Evolutionary conservation across 2,888 invertebrate genomes (phyloP).

Genomic region (Mesorhabditis belari): DNA sequence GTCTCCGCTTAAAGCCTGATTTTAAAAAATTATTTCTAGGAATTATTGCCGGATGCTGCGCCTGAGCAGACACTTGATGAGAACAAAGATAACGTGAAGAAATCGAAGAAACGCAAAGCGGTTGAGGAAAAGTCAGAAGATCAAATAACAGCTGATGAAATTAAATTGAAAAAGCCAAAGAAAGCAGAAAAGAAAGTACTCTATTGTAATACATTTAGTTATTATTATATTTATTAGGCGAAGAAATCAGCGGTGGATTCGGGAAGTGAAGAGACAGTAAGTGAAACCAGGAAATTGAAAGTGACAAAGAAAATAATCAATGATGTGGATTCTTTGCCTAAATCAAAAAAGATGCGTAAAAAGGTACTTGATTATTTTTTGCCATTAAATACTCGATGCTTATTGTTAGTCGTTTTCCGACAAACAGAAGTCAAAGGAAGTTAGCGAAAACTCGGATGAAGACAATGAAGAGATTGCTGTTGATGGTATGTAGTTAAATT

Average conservation of each 20-base stretch:
- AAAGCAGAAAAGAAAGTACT: slow-evolving; percentile 1
- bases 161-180: slow-evolving; percentile 2
- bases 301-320: slow-evolving; percentile 2
- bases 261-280: no score
- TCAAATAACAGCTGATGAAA: neutral
- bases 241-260: no score
- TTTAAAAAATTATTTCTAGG: neutral
- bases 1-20: neutral
- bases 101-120: neutral
- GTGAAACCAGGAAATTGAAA: no score
- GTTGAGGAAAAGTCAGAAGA: neutral
- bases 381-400: no score
- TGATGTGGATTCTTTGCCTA: neutral
- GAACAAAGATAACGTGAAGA: neutral
- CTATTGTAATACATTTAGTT: no score
- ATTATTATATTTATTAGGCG: no score
- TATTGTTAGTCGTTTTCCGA: no score
- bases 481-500: no score
- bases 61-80: neutral
- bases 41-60: neutral
- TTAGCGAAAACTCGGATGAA: no score
- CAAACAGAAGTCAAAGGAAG: no score
- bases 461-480: no score
- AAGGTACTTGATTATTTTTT: no score
- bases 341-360: neutral